These are phyloP conservation scores for Alosa sapidissima DNA, from an alignment of 2,797 vertebrate genomes.

Conservation along the genomic window DNA sequence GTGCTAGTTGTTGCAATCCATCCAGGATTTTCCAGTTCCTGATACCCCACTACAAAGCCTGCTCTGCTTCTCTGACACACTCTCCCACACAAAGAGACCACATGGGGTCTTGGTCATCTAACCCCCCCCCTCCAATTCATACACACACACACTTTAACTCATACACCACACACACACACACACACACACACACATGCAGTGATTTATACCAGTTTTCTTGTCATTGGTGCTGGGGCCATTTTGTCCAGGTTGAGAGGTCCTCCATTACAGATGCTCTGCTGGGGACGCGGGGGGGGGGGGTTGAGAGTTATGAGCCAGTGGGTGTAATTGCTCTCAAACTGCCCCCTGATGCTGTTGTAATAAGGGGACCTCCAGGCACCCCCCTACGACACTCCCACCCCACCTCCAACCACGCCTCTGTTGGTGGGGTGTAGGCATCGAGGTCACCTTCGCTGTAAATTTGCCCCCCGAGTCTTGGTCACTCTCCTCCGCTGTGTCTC, in stretches of 20 bases:
- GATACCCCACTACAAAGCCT: background rate
- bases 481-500: slow-evolving; percentile 42
- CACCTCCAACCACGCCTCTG: slow-evolving; percentile 24
- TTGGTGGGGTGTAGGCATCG: background rate
- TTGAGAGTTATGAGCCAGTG: slow-evolving; percentile 53
- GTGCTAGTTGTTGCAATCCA: background rate
- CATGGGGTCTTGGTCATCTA: slow-evolving; percentile 19
- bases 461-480: slow-evolving; percentile 50
- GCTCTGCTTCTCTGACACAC: background rate
- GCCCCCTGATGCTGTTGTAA: slow-evolving; percentile 62
- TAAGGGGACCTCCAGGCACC: slow-evolving; percentile 55
- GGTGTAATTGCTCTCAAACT: slow-evolving; percentile 66
- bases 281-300: slow-evolving; percentile 34
- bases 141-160: background rate
- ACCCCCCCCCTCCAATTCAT: background rate
- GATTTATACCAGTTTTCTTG: slow-evolving; percentile 55
- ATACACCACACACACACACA: background rate
- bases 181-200: slow-evolving; percentile 22
- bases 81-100: background rate
- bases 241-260: slow-evolving; percentile 64
- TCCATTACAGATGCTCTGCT: slow-evolving; percentile 55
- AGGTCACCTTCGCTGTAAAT: slow-evolving; percentile 68
- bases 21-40: background rate
- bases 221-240: slow-evolving; percentile 55
- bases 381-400: slow-evolving; percentile 31